phyloP scores from a whole-genome alignment of 2,797 vertebrate species.

The Gadopsis marmoratus region DNA sequence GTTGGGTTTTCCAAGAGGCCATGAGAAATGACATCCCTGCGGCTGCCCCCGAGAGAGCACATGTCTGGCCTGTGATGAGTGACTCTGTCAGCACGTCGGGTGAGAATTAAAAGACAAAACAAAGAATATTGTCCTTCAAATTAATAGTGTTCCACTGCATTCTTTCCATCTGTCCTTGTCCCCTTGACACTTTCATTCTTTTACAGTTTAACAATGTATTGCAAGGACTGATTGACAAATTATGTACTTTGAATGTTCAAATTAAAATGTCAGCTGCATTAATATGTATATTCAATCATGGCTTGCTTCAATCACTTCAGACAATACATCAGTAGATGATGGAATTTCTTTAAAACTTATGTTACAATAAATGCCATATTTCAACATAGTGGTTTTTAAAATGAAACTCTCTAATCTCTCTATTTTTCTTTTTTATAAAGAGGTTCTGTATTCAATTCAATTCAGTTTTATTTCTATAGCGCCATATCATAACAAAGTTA shows the following conservation, averaged over 20 bases:
- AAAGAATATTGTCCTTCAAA: neutral
- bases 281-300: neutral
- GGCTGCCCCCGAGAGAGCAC: conserved; percentile 48
- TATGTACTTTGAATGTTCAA: neutral
- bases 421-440: too few species aligned
- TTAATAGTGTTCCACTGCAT: neutral
- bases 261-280: neutral
- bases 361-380: neutral
- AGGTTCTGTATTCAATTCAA: too few species aligned
- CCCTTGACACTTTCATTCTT: too few species aligned
- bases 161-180: neutral
- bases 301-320: neutral
- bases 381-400: neutral
- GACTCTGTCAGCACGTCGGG: conserved; percentile 51
- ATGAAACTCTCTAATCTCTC: neutral
- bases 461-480: too few species aligned
- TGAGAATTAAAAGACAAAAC: conserved; percentile 2
- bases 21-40: conserved; percentile 70
- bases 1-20: conserved; percentile 78
- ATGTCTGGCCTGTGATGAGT: conserved; percentile 57
- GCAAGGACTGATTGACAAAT: neutral
- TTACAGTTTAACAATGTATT: neutral
- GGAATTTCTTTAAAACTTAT: neutral
- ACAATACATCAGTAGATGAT: too few species aligned
- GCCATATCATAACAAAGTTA: too few species aligned